A percentile compares a stretch with the other conserved stretches of the same genome.
phyloP scores from a whole-genome alignment of 2,888 invertebrate genomes.

The Rhopalosiphum nymphaeae region DNA sequence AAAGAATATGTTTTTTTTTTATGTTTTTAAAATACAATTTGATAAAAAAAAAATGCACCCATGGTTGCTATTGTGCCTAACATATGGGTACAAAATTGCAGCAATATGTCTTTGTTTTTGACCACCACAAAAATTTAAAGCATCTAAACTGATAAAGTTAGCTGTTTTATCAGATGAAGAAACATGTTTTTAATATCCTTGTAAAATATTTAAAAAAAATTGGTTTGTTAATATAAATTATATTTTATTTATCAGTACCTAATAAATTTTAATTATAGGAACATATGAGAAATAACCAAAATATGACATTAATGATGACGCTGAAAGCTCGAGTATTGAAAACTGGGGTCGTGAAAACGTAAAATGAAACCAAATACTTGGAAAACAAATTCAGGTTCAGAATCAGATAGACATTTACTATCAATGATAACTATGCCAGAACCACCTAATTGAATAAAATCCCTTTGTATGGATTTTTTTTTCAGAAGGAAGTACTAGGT shows the following conservation, averaged over 20 bases:
- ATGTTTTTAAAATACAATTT: neutral
- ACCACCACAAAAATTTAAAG: slow-evolving; percentile 6
- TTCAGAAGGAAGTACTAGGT: too few relatives aligned
- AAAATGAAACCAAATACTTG: neutral
- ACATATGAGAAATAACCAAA: neutral
- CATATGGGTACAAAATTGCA: neutral
- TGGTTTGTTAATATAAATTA: slow-evolving; percentile 12
- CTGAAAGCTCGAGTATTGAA: slow-evolving; percentile 2
- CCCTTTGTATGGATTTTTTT: too few relatives aligned
- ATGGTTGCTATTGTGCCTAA: neutral
- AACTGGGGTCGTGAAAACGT: neutral
- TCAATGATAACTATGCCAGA: too few relatives aligned
- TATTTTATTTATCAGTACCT: slow-evolving; percentile 42
- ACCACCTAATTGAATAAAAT: too few relatives aligned
- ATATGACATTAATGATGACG: neutral
- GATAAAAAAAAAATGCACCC: neutral
- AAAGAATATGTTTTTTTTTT: neutral
- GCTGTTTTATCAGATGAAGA: too few relatives aligned
- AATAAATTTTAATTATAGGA: slow-evolving; percentile 18
- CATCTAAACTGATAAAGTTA: too few relatives aligned
- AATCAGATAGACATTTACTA: too few relatives aligned
- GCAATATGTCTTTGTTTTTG: neutral
- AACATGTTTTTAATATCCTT: neutral
- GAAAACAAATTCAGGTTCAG: neutral
- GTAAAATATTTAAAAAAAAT: neutral